phyloP scores from a whole-genome alignment of 2,113 vertebrate genomes.

The Paradisaea rubra region DNA sequence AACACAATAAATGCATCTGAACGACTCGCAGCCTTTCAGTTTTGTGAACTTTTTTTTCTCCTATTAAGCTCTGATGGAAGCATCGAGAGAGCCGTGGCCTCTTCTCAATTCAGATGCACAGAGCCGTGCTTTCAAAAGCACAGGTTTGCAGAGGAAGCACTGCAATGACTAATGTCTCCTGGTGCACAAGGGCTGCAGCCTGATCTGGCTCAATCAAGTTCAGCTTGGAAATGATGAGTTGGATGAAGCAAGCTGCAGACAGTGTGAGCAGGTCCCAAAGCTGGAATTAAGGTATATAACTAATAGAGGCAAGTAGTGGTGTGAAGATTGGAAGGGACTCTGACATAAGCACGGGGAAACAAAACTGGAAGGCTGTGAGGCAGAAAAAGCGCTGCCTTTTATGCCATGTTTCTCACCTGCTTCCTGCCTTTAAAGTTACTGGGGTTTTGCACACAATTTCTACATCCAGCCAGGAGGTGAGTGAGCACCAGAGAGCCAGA shows the following conservation, averaged over 20 bases:
- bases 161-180: not conserved
- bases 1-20: not conserved
- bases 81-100: not conserved
- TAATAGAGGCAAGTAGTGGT: not conserved
- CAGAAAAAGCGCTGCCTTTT: not conserved
- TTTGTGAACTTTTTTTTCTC: not conserved
- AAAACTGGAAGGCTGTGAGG: not conserved
- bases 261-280: not conserved
- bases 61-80: not conserved
- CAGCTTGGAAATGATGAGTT: constrained; percentile 36
- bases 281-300: not conserved
- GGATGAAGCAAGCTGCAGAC: not conserved
- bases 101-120: not conserved
- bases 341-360: not conserved
- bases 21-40: not conserved
- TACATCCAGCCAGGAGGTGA: not conserved
- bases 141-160: not conserved
- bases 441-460: not conserved
- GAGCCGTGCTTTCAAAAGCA: not conserved
- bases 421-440: not conserved
- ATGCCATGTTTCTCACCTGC: not conserved
- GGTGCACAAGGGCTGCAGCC: not conserved
- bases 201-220: constrained; percentile 16
- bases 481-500: not conserved
- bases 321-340: constrained; percentile 2